Evolutionary conservation across 2,113 vertebrate species (phyloP).

Genomic region (Sus scrofa): DNA sequence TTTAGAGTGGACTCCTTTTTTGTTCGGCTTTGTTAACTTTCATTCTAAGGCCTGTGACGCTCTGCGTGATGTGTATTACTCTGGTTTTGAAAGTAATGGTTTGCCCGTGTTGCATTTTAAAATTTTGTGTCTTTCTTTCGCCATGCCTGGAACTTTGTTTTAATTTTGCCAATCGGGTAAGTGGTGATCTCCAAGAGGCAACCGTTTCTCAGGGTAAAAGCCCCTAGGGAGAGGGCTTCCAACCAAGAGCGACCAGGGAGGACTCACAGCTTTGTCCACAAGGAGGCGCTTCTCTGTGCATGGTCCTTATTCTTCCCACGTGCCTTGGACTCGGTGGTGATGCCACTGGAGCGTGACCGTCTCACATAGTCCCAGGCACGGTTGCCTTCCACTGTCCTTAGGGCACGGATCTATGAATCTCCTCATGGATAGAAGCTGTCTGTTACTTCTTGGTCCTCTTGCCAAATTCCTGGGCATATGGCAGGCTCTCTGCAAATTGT

Average conservation of each 20-base stretch:
- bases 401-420: fast-evolving
- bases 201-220: fast-evolving
- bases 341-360: fast-evolving
- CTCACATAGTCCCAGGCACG: fast-evolving
- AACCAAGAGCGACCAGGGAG: fast-evolving
- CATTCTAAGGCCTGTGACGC: not conserved
- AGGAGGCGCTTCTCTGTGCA: fast-evolving
- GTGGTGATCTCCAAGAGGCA: not conserved
- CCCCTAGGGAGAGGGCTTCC: not conserved
- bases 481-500: not conserved
- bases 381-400: fast-evolving
- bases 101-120: not conserved
- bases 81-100: not conserved
- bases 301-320: fast-evolving
- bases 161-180: not conserved
- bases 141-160: not conserved
- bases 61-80: not conserved
- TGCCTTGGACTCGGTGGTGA: fast-evolving
- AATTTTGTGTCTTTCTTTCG: not conserved
- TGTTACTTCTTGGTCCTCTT: not conserved
- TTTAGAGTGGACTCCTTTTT: not conserved
- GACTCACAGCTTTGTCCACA: fast-evolving
- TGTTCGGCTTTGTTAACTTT: not conserved
- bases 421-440: not conserved
- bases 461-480: not conserved